phyloP scores from a whole-genome alignment of 2,113 vertebrate species.

The Microcebus jonahi region DNA sequence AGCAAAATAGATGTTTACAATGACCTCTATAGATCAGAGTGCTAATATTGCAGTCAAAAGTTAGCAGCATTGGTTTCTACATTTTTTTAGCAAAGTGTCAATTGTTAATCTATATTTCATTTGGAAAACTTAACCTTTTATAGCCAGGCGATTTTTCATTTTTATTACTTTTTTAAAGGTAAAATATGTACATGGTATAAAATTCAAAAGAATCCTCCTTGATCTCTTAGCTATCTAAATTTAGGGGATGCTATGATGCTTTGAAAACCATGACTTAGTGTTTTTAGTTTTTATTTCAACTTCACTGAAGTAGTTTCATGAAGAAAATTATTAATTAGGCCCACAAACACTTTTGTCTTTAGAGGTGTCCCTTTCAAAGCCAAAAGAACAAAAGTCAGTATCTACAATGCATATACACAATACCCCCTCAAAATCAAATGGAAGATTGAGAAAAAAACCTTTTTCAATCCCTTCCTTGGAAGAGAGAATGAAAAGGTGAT shows the following conservation, averaged over 20 bases:
- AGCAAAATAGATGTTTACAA: background rate
- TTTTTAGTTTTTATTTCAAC: background rate
- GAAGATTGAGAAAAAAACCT: background rate
- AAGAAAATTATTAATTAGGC: background rate
- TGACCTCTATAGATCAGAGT: background rate
- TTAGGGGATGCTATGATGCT: background rate
- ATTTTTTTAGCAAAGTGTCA: background rate
- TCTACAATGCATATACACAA: background rate
- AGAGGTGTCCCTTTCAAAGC: background rate
- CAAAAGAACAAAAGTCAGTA: background rate
- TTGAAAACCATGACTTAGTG: slow-evolving; percentile 6
- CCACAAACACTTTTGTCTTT: background rate
- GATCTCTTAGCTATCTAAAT: background rate
- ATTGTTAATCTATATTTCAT: background rate
- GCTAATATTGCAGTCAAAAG: background rate
- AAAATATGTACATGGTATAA: background rate
- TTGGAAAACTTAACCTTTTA: slow-evolving; percentile 1
- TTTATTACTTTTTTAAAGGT: background rate
- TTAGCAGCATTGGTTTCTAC: background rate
- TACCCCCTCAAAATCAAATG: background rate
- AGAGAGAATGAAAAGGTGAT: background rate
- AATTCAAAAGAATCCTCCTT: background rate
- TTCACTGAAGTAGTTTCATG: background rate
- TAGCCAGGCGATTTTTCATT: background rate
- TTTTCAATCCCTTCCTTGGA: background rate